Evolutionary conservation across 2,888 invertebrate species (phyloP), one percentile per base, ranked within the genome.

Genomic region (Ophion obscuratus): DNA sequence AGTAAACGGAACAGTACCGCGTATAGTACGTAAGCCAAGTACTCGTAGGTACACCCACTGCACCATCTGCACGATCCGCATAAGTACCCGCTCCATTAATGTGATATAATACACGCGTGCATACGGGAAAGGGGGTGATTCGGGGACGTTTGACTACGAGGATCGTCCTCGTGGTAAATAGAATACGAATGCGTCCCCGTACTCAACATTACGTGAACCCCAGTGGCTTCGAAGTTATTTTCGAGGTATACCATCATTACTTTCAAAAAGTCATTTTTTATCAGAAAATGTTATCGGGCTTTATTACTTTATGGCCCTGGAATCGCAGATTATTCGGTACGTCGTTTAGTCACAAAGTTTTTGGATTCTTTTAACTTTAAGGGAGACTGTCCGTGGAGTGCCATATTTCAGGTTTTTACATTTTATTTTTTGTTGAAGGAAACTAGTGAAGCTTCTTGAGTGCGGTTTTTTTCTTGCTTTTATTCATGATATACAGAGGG

Each of bases 31-130:
- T 53, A 53, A 53, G 53, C 73, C 27, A 62, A 47, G 66, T 66
- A 78, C 70, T 78, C 77, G 81, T 81, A 81, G 81, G 53, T 53
- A 53, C 17, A 81, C 74, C 78, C 81, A 77, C 62, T 81, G 81
- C 66, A 77, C 77, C 82, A 77, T 59, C 82, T 81, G 81, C 81
- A 68, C 75, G 68, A 75, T 81, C 81, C 68, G 75, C 81, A 81
- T 75, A 75, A 81, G 61, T 68, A 81, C 75, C 81, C 67, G 61
- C 81, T 75, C 75, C 67, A 81, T 81, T 74, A 75, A 81, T 61
- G 61, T 68, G 36, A 59, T 68, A 10, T 40, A 61, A 78, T 68
- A 70, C 59, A 73, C 73, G 36, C 17, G 7, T 71, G 31, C 31
- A 31, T 31, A 31, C 4, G 4, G 31, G 4, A 4, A 31, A 31